Evolutionary conservation across 2,797 vertebrate species (phyloP).

Genomic region (Gila robusta): DNA sequence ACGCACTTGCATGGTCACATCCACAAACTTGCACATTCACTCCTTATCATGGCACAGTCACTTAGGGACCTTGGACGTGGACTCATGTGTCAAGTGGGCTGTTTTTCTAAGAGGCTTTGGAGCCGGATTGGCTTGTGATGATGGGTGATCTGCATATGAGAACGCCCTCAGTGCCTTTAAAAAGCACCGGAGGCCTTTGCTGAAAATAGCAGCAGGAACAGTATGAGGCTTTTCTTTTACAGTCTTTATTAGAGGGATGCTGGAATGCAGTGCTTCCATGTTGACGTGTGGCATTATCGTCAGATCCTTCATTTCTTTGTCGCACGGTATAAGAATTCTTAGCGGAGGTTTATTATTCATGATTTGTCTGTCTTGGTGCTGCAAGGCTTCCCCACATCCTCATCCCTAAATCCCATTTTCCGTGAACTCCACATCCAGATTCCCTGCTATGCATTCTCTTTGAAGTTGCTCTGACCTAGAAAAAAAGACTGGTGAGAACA

Average conservation of each 20-base stretch:
- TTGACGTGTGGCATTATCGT: background rate
- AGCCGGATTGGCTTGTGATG: background rate
- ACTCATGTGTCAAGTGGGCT: background rate
- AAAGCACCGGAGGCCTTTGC: background rate
- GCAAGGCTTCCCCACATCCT: constrained; percentile 34
- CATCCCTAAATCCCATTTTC: constrained; percentile 45
- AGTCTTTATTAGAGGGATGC: background rate
- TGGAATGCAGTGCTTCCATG: background rate
- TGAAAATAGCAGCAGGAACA: background rate
- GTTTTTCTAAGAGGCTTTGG: background rate
- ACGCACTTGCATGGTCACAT: background rate
- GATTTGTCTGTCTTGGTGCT: constrained; percentile 18
- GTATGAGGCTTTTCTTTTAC: background rate
- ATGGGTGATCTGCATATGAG: constrained; percentile 4
- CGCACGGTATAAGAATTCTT: background rate
- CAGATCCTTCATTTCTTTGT: constrained; percentile 25
- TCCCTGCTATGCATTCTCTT: constrained; percentile 31
- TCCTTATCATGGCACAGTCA: background rate
- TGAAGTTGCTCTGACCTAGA: constrained; percentile 41
- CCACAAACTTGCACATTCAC: constrained; percentile 20
- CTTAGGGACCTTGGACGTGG: background rate
- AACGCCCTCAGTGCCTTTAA: background rate
- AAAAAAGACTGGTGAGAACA: constrained; percentile 11
- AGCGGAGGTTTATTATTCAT: constrained; percentile 38
- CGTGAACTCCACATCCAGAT: constrained; percentile 4